A percentile compares a stretch with the other conserved stretches of the same genome.
phyloP scores from a whole-genome alignment of 2,113 vertebrate species.

The Gymnarchus niloticus region DNA sequence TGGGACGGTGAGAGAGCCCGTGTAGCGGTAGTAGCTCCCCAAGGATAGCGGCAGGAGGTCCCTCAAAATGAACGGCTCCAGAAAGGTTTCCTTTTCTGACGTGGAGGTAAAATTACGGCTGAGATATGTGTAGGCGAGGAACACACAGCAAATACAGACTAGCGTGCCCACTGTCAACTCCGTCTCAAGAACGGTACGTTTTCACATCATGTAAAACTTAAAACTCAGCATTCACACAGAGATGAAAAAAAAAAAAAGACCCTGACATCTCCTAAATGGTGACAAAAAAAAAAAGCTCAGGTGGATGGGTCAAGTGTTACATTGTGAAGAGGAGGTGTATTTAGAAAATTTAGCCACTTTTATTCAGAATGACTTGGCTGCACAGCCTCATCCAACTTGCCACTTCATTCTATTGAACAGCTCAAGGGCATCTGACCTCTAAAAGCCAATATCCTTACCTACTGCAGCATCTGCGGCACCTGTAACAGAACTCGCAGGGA shows the following conservation, averaged over 20 bases:
- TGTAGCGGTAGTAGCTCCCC: constrained; percentile 90
- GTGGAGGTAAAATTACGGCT: constrained; percentile 23
- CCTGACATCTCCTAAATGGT: not conserved
- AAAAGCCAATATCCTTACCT: not conserved
- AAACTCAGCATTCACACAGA: not conserved
- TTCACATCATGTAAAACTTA: not conserved
- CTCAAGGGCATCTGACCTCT: not conserved
- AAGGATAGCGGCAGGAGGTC: constrained; percentile 83
- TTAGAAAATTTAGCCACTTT: not conserved
- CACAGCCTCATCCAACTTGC: not conserved
- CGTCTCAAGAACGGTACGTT: not conserved
- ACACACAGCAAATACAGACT: not conserved
- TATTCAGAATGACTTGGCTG: not conserved
- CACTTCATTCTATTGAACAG: not conserved
- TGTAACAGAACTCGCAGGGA: not conserved
- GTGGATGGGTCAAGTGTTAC: not conserved
- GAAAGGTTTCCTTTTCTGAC: constrained; percentile 93
- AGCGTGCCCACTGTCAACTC: not conserved
- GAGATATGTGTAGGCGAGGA: not conserved
- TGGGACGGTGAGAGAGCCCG: constrained; percentile 89
- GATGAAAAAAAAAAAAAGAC: not conserved
- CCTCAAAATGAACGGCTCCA: constrained; percentile 86
- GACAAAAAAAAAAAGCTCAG: not conserved
- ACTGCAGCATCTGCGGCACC: not conserved
- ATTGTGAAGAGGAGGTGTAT: not conserved